Evolutionary conservation across 2,888 invertebrate genomes (phyloP).

Genomic region (Tetropium fuscum): DNA sequence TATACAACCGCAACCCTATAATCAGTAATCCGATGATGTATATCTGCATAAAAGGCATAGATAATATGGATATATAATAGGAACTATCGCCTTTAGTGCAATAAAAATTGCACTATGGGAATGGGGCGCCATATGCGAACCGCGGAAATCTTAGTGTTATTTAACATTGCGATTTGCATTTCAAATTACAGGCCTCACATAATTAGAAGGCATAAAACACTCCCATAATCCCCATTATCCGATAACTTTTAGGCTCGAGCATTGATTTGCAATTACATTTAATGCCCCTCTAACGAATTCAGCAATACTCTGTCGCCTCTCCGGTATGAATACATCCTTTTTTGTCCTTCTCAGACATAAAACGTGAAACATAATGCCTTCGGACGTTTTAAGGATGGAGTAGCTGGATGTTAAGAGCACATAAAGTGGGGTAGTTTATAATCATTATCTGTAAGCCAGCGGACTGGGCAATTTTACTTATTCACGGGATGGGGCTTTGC

Average conservation of each 20-base stretch:
- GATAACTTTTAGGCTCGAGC: slow-evolving; percentile 8
- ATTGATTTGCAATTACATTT: slow-evolving; percentile 18
- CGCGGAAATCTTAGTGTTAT: too few species aligned
- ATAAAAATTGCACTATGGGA: too few species aligned
- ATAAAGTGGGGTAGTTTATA: slow-evolving; percentile 60
- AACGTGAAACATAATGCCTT: slow-evolving; percentile 52
- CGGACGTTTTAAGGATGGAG: slow-evolving; percentile 55
- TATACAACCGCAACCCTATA: too few species aligned
- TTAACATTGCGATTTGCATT: too few species aligned
- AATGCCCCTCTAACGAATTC: slow-evolving; percentile 16
- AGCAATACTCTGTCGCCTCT: not conserved
- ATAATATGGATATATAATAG: too few species aligned
- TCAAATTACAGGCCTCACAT: not conserved
- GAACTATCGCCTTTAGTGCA: too few species aligned
- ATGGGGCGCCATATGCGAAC: too few species aligned
- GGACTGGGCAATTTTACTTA: slow-evolving; percentile 54
- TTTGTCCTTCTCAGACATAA: slow-evolving; percentile 15
- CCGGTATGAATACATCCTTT: slow-evolving; percentile 11
- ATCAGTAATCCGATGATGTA: too few species aligned
- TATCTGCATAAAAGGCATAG: too few species aligned
- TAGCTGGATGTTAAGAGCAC: slow-evolving; percentile 56
- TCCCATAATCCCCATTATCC: slow-evolving; percentile 10
- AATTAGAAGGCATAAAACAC: slow-evolving; percentile 12
- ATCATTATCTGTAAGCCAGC: slow-evolving; percentile 57
- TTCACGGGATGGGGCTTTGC: slow-evolving; percentile 21